These are phyloP conservation scores for Taurulus bubalis DNA, from an alignment of 2,113 vertebrate genomes.

Conservation along the genomic window DNA sequence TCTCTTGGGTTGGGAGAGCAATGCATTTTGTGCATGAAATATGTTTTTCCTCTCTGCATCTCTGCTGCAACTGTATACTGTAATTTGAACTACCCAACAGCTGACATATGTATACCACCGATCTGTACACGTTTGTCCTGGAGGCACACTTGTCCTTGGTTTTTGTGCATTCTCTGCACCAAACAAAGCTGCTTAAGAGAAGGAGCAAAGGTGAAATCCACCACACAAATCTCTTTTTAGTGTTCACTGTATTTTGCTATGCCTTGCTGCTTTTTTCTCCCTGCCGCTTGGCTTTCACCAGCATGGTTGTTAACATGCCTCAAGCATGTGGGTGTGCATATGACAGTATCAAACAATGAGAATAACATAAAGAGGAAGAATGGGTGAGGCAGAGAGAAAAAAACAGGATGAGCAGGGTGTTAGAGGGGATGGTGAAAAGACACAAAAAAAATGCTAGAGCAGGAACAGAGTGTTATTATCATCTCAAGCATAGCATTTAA, in stretches of 20 bases:
- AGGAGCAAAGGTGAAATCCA: slow-evolving; percentile 38
- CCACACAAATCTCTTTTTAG: slow-evolving; percentile 12
- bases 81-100: neutral
- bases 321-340: slow-evolving; percentile 27
- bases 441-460: neutral
- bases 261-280: neutral
- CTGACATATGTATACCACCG: neutral
- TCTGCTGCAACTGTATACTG: neutral
- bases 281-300: neutral
- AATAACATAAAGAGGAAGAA: slow-evolving; percentile 23
- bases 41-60: neutral
- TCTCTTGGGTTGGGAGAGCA: neutral
- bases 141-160: slow-evolving; percentile 6
- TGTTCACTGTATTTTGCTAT: slow-evolving; percentile 23
- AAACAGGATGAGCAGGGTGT: slow-evolving; percentile 2
- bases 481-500: slow-evolving; percentile 31
- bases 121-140: slow-evolving; percentile 18
- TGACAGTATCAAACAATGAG: slow-evolving; percentile 23
- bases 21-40: neutral
- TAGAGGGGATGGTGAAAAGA: slow-evolving; percentile 29
- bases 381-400: neutral
- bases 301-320: slow-evolving; percentile 15
- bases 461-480: slow-evolving; percentile 42
- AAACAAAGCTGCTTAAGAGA: slow-evolving; percentile 39
- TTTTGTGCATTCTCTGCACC: slow-evolving; percentile 9